Evolutionary conservation across 2,797 vertebrate genomes (phyloP).

Genomic region (Tokudaia tokunoshimensis): DNA sequence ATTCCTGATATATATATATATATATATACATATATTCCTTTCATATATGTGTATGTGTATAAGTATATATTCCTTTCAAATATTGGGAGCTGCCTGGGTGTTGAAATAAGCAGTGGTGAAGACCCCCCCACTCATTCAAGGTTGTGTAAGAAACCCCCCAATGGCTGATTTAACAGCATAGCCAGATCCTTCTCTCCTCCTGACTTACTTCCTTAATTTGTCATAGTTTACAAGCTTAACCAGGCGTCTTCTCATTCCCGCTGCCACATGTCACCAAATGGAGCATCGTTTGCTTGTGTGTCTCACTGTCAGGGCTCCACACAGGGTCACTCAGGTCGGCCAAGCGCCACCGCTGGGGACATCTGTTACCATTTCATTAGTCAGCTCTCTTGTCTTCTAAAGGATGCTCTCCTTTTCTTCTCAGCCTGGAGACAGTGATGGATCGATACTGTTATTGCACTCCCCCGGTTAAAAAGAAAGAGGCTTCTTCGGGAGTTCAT

Average conservation of each 20-base stretch:
- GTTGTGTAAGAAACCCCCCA: not conserved
- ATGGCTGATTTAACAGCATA: not conserved
- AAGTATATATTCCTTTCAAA: not conserved
- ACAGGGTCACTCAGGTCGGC: not conserved
- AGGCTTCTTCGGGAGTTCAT: not conserved
- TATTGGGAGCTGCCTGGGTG: not conserved
- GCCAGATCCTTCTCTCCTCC: not conserved
- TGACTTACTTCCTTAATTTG: not conserved
- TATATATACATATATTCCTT: too few species aligned
- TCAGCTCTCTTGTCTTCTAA: not conserved
- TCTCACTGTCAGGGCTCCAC: not conserved
- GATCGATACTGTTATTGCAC: not conserved
- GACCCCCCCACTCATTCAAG: not conserved
- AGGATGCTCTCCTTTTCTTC: not conserved
- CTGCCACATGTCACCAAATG: not conserved
- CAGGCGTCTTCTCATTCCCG: not conserved
- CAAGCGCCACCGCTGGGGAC: not conserved
- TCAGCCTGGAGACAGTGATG: not conserved
- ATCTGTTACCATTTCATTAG: not conserved
- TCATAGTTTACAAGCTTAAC: not conserved
- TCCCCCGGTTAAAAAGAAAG: not conserved
- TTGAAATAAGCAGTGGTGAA: not conserved
- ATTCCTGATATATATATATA: not conserved
- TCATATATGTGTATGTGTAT: too few species aligned
- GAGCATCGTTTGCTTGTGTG: not conserved